Evolutionary conservation across 2,888 invertebrate species (phyloP).

Genomic region (Eutolmus rufibarbis): DNA sequence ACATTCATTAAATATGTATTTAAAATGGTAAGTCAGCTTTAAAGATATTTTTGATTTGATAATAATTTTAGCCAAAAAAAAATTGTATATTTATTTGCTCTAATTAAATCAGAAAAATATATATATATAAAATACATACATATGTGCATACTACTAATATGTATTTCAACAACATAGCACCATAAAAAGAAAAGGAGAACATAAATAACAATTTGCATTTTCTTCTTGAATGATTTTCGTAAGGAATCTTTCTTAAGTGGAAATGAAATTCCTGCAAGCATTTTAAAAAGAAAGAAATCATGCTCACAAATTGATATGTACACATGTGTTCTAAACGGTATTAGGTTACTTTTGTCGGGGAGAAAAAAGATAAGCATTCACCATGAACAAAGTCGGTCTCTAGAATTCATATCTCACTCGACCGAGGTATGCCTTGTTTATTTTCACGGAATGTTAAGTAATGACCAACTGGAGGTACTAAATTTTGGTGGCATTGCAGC

Average conservation of each 20-base stretch:
- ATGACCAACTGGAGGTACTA: not conserved
- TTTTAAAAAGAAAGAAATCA: not conserved
- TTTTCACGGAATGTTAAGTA: constrained; percentile 5
- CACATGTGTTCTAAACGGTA: not conserved
- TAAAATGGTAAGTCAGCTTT: too few species aligned
- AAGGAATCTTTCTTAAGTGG: not conserved
- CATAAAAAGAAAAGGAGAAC: not conserved
- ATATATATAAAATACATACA: too few species aligned
- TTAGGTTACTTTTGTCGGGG: not conserved
- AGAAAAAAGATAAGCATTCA: not conserved
- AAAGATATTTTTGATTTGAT: too few species aligned
- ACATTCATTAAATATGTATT: too few species aligned
- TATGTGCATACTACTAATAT: too few species aligned
- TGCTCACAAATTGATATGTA: not conserved
- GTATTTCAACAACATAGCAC: not conserved
- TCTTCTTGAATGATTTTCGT: not conserved
- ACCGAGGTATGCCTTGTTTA: not conserved
- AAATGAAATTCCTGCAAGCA: not conserved
- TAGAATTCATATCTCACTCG: not conserved
- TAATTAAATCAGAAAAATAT: too few species aligned
- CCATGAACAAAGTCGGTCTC: not conserved
- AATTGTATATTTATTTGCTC: too few species aligned
- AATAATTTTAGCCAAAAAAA: too few species aligned
- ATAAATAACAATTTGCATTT: not conserved
- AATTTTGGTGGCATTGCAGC: not conserved